Conservation (phyloP, 2,888 invertebrate species). For the Cephus spinipes region DNA sequence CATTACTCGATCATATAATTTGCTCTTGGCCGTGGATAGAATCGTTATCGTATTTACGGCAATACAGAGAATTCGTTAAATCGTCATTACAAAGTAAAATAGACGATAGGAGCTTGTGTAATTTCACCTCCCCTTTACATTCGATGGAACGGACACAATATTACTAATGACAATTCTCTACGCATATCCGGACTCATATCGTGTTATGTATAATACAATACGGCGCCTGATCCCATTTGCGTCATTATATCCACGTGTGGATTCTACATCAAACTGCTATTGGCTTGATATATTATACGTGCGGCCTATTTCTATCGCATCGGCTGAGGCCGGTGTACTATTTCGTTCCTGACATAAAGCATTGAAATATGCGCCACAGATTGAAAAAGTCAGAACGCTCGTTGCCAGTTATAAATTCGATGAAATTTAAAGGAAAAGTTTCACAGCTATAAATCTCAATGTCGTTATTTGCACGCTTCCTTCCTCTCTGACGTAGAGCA, state of each 20-base stretch:
- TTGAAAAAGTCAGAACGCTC: background rate
- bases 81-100: background rate
- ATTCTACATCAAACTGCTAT: background rate
- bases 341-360: background rate
- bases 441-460: background rate
- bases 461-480: background rate
- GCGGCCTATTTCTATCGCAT: background rate
- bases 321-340: background rate
- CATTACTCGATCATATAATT: background rate
- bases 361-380: background rate
- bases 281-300: background rate
- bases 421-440: background rate
- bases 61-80: background rate
- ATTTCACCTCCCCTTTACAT: background rate
- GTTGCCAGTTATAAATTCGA: background rate
- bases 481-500: background rate
- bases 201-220: background rate
- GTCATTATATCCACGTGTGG: background rate
- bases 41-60: background rate
- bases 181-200: background rate
- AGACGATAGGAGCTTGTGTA: background rate
- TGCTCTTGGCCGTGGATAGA: background rate
- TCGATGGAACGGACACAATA: background rate
- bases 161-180: background rate
- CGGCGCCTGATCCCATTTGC: background rate